Evolutionary conservation across 2,797 vertebrate genomes (phyloP).

Genomic region (Protosalanx chinensis): DNA sequence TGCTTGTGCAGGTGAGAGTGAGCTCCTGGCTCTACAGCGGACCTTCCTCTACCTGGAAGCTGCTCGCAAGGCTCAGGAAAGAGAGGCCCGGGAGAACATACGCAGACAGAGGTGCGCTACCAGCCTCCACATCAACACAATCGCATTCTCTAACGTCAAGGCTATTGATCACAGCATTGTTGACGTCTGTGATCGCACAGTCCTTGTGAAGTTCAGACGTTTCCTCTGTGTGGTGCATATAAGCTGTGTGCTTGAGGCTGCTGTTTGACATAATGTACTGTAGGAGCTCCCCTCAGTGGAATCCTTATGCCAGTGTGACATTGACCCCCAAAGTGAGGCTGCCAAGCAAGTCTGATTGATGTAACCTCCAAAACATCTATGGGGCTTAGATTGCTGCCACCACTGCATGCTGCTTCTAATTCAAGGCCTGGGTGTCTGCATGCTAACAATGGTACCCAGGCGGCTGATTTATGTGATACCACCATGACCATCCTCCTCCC

Average conservation of each 20-base stretch:
- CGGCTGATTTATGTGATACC: slow-evolving; percentile 36
- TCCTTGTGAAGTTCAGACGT: neutral
- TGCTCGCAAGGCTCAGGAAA: slow-evolving; percentile 23
- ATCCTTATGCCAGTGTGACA: neutral
- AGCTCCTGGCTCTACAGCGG: slow-evolving; percentile 19
- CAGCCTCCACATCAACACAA: neutral
- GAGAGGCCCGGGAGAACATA: slow-evolving; percentile 15
- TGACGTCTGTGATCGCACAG: neutral
- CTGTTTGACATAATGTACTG: neutral
- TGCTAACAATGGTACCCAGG: slow-evolving; percentile 15
- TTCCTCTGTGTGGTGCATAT: neutral
- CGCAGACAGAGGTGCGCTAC: slow-evolving; percentile 26
- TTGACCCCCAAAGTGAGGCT: slow-evolving; percentile 15
- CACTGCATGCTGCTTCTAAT: slow-evolving; percentile 18
- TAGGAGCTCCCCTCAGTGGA: neutral
- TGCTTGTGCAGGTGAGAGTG: slow-evolving; percentile 38
- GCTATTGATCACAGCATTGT: no score
- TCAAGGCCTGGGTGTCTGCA: slow-evolving; percentile 43
- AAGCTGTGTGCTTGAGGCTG: slow-evolving; percentile 5
- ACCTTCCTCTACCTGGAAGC: slow-evolving; percentile 11
- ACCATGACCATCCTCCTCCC: slow-evolving; percentile 13
- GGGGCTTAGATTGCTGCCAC: slow-evolving; percentile 20
- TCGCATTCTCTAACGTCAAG: neutral
- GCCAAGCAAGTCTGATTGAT: slow-evolving; percentile 44
- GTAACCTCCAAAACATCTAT: slow-evolving; percentile 20